A percentile compares a stretch with the other conserved stretches of the same genome.
Conservation (phyloP, 1,140 invertebrate species). For the Lordiphosa collinella region DNA sequence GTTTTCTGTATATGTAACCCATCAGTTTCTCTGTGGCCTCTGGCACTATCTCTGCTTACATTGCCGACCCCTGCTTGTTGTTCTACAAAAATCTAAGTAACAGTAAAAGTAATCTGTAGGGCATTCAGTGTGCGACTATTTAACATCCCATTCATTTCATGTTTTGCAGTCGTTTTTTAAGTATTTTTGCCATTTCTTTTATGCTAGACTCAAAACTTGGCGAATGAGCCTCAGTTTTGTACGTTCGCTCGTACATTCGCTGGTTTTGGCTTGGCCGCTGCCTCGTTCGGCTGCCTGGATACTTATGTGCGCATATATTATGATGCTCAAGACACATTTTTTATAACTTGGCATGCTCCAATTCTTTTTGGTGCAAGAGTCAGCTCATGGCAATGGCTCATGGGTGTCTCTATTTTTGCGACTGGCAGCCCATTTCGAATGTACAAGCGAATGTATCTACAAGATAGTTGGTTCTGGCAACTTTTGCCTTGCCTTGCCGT, state of each 20-base stretch:
- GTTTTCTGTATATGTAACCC: no score
- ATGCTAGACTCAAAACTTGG: no score
- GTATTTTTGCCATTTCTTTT: no score
- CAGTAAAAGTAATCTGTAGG: no score
- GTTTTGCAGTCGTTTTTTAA: no score
- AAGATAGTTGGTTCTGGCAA: conserved; percentile 57
- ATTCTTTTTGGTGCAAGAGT: conserved; percentile 58
- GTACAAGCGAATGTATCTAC: conserved; percentile 25
- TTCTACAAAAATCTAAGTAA: no score
- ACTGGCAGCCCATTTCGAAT: conserved; percentile 40
- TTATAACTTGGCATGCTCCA: conserved; percentile 75
- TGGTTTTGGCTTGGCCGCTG: not conserved
- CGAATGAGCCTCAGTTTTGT: conserved; percentile 4
- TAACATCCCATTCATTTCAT: no score
- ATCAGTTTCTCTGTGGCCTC: no score
- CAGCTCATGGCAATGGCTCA: conserved; percentile 24
- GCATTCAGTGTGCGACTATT: no score
- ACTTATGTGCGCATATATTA: conserved; percentile 74
- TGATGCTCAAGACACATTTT: conserved; percentile 65
- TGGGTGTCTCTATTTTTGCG: not conserved
- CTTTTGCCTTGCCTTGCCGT: conserved; percentile 33
- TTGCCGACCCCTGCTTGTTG: no score
- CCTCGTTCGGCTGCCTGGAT: conserved; percentile 19
- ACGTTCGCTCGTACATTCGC: not conserved
- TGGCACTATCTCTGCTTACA: no score